These are phyloP conservation scores for Amphiura filiformis DNA, from an alignment of 35 echinoderm and acorn worm genomes.

Conservation along the genomic window DNA sequence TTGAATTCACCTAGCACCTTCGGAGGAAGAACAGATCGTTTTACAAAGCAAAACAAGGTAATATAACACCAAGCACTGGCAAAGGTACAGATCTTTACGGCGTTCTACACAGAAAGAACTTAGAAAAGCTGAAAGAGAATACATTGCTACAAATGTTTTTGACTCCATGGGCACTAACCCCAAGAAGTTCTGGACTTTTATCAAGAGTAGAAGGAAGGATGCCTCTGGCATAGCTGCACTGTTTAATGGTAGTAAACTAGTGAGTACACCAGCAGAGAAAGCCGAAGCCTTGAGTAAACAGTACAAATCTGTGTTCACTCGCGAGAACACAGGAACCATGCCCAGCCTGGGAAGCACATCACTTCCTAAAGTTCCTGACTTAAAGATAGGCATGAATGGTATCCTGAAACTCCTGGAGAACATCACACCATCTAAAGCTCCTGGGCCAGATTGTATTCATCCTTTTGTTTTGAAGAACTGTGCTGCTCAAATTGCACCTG, in stretches of 20 bases:
- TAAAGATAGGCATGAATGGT: not conserved
- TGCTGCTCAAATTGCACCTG: not conserved
- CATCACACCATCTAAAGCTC: conserved; percentile 10
- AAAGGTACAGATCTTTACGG: not conserved
- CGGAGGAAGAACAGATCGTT: too few species aligned
- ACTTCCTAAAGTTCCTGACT: not conserved
- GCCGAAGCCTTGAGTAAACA: conserved; percentile 1
- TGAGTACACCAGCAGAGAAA: conserved; percentile 3
- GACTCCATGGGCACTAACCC: conserved; percentile 14
- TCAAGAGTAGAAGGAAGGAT: conserved; percentile 23
- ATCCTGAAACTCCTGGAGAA: not conserved
- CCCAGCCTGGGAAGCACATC: not conserved
- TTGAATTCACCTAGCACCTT: too few species aligned
- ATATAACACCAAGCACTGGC: too few species aligned
- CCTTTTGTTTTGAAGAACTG: conserved; percentile 20
- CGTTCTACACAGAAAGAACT: not conserved
- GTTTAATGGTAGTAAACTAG: not conserved
- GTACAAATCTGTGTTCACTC: not conserved
- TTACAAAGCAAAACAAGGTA: too few species aligned
- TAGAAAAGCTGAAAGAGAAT: not conserved
- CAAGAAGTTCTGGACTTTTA: conserved; percentile 28
- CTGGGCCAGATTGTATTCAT: conserved; percentile 3
- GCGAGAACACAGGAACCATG: not conserved
- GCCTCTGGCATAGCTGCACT: conserved; percentile 17
- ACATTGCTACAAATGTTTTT: not conserved